Percentiles rank a stretch among this genome's conserved stretches.
Conservation (phyloP, 2,113 vertebrate species). For the Calyptomena viridis region DNA sequence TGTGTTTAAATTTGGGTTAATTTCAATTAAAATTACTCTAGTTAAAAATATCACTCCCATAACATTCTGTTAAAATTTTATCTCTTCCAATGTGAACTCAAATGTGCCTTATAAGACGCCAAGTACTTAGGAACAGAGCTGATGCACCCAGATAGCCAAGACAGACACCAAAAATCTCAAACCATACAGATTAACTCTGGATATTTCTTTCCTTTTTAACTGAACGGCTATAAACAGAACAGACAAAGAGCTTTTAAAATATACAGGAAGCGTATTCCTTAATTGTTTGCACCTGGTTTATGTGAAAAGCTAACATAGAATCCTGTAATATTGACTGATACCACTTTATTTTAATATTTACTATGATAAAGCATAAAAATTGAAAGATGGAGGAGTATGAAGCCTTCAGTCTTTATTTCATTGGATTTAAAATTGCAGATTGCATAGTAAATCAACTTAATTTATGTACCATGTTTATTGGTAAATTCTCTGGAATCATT, state of each 20-base stretch:
- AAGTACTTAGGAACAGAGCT: not conserved
- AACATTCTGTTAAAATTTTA: not conserved
- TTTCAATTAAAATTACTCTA: not conserved
- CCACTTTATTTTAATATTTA: not conserved
- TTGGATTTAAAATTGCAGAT: conserved; percentile 2
- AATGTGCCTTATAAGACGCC: not conserved
- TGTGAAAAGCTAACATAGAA: conserved; percentile 3
- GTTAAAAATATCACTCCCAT: not conserved
- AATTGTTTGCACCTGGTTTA: conserved; percentile 22
- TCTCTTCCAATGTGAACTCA: not conserved
- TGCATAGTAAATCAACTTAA: not conserved
- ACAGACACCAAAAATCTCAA: not conserved
- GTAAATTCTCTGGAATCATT: conserved; percentile 23
- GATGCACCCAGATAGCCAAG: not conserved
- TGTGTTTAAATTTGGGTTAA: not conserved
- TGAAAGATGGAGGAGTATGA: not conserved
- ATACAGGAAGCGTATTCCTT: not conserved
- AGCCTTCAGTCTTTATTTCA: not conserved
- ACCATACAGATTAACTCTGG: not conserved
- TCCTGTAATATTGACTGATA: not conserved
- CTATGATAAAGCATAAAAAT: conserved; percentile 4
- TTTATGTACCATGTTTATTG: conserved; percentile 4
- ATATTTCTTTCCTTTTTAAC: conserved; percentile 2
- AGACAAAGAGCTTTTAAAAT: not conserved
- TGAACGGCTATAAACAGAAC: not conserved